Percentiles rank a stretch among this genome's conserved stretches.
phyloP scores from a whole-genome alignment of 92 coral and sea anemone genomes.

The Parazoanthus swiftii region DNA sequence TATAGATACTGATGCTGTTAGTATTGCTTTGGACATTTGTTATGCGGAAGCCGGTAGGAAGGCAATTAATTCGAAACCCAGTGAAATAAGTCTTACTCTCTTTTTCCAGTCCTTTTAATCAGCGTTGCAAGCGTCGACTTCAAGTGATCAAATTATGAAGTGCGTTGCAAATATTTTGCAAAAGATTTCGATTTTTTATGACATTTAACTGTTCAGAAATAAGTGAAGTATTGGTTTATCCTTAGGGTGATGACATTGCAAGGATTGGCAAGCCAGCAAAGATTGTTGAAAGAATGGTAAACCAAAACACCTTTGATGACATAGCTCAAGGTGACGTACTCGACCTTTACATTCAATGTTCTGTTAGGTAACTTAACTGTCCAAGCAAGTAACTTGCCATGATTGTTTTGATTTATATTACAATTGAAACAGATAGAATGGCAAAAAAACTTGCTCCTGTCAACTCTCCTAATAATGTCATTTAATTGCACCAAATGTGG shows the following conservation, averaged over 20 bases:
- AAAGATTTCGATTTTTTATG: no score
- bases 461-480: no score
- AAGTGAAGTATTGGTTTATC: background rate
- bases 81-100: no score
- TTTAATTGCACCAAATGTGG: no score
- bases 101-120: no score
- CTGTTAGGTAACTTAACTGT: background rate
- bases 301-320: constrained; percentile 96
- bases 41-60: no score
- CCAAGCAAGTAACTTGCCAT: background rate
- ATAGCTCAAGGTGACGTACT: constrained; percentile 86
- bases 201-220: background rate
- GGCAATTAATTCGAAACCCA: no score
- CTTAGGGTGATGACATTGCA: constrained; percentile 96
- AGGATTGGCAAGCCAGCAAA: constrained; percentile 91
- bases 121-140: no score
- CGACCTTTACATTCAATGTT: background rate
- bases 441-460: no score
- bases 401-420: no score
- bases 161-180: background rate
- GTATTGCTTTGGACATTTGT: background rate
- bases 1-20: background rate
- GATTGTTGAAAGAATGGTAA: constrained; percentile 99
- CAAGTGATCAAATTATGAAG: no score
- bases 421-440: no score